These are phyloP conservation scores for Fukomys damarensis DNA, from an alignment of 2,113 vertebrate species.

Conservation along the genomic window DNA sequence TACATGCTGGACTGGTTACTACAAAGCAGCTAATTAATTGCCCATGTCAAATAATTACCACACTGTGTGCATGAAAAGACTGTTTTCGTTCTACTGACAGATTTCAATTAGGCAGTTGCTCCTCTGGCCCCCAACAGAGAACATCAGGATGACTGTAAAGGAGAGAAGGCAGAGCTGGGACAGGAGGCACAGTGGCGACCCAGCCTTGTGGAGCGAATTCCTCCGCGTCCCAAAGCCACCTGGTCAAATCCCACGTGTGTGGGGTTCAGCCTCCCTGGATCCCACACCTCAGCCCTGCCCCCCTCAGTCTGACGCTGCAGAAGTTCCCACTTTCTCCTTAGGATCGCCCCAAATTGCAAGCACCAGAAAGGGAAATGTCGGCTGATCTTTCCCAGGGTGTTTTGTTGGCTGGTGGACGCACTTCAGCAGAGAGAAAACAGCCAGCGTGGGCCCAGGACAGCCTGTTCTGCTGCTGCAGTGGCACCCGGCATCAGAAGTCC, in stretches of 20 bases:
- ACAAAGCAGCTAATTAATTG: not conserved
- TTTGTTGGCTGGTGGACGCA: not conserved
- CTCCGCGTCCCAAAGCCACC: not conserved
- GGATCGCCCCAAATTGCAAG: not conserved
- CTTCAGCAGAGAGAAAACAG: slow-evolving; percentile 41
- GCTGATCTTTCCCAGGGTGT: not conserved
- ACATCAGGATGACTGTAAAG: not conserved
- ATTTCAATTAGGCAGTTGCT: not conserved
- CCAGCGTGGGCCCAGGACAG: not conserved
- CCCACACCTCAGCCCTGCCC: too few relatives aligned
- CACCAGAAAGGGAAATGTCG: not conserved
- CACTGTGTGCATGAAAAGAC: not conserved
- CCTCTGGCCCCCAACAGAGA: not conserved
- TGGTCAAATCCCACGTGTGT: not conserved
- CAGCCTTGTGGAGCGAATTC: not conserved
- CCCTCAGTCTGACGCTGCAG: not conserved
- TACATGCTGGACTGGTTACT: not conserved
- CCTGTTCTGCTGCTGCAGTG: not conserved
- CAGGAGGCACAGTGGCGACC: not conserved
- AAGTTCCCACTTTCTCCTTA: not conserved
- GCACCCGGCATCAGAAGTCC: slow-evolving; percentile 28
- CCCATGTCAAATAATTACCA: not conserved
- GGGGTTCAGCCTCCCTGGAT: too few relatives aligned
- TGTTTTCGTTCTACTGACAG: not conserved
- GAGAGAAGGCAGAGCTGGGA: not conserved